phyloP scores from a whole-genome alignment of 1,140 invertebrate genomes.

The Hycleus cichorii region DNA sequence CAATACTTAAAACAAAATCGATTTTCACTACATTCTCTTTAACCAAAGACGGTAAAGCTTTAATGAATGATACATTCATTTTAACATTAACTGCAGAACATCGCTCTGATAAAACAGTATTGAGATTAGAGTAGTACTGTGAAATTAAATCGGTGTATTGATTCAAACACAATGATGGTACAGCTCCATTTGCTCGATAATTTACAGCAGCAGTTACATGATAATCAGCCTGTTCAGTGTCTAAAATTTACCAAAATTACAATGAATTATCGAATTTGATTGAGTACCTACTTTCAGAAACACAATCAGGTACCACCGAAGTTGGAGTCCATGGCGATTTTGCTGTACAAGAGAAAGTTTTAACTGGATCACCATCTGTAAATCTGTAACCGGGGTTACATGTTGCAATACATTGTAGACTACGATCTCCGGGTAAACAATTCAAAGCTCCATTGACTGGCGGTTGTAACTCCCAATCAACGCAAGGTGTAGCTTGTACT shows the following conservation, averaged over 20 bases:
- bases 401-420: slow-evolving; percentile 81
- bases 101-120: slow-evolving; percentile 75
- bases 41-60: slow-evolving; percentile 63
- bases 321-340: slow-evolving; percentile 74
- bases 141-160: slow-evolving; percentile 80
- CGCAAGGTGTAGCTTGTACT: slow-evolving; percentile 88
- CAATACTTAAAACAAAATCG: slow-evolving; percentile 80
- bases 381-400: slow-evolving; percentile 89
- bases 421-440: slow-evolving; percentile 73
- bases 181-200: slow-evolving; percentile 83
- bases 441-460: slow-evolving; percentile 84
- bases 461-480: slow-evolving; percentile 85
- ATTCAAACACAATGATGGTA: slow-evolving; percentile 71
- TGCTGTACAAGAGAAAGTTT: slow-evolving; percentile 76
- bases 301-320: slow-evolving; percentile 85
- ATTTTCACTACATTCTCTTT: slow-evolving; percentile 85
- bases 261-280: not conserved
- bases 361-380: slow-evolving; percentile 80
- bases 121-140: slow-evolving; percentile 73
- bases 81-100: slow-evolving; percentile 93
- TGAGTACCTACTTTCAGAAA: slow-evolving; percentile 68
- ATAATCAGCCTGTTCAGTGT: slow-evolving; percentile 88
- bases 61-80: slow-evolving; percentile 87
- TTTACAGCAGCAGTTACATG: slow-evolving; percentile 82
- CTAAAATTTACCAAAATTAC: slow-evolving; percentile 38